Percentiles rank a stretch among this genome's conserved stretches.
phyloP scores from a whole-genome alignment of 2,797 vertebrate genomes.

The Liasis olivaceus region DNA sequence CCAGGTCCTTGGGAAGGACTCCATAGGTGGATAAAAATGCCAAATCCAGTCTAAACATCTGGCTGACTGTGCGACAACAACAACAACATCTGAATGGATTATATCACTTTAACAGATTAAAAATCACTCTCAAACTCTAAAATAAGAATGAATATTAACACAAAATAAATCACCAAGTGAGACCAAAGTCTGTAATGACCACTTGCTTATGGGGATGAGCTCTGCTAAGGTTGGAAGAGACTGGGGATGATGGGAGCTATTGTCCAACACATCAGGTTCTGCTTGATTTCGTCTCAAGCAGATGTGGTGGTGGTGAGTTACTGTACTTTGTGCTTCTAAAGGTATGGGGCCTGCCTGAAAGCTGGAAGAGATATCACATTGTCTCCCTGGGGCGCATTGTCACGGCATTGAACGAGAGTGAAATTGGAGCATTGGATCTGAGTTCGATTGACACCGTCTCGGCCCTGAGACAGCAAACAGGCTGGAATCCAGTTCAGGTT shows the following conservation, averaged over 20 bases:
- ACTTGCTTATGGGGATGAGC: neutral
- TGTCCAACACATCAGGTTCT: neutral
- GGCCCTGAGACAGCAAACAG: conserved; percentile 69
- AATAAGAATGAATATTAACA: no score
- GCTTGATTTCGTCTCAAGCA: neutral
- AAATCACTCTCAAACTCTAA: no score
- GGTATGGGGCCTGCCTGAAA: conserved; percentile 71
- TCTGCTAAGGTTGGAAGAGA: neutral
- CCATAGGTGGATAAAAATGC: no score
- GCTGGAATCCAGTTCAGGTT: conserved; percentile 76
- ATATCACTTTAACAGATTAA: no score
- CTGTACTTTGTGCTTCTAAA: conserved; percentile 33
- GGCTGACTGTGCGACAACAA: no score
- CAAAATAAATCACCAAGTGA: no score
- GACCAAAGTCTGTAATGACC: no score
- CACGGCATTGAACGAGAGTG: conserved; percentile 70
- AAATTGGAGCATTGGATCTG: conserved; percentile 75
- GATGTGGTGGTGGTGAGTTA: neutral
- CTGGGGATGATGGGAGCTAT: neutral
- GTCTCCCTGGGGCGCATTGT: conserved; percentile 74
- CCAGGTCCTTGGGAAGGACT: no score
- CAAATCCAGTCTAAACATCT: no score
- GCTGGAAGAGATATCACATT: conserved; percentile 75
- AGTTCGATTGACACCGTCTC: conserved; percentile 71
- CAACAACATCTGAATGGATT: no score